Conservation (phyloP, 2,113 vertebrate species). For the Ia io region DNA sequence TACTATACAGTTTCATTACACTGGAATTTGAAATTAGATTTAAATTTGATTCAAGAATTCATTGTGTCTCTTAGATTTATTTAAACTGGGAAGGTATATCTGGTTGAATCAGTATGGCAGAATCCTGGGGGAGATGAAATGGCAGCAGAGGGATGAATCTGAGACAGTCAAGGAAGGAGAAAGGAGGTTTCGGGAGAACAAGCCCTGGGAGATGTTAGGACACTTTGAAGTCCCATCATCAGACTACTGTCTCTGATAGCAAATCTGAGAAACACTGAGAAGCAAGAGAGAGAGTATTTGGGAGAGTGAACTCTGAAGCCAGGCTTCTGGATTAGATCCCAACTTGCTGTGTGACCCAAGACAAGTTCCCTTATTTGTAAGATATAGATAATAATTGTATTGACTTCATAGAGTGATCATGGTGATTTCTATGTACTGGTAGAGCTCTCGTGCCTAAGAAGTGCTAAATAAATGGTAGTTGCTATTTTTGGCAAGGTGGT, state of each 20-base stretch:
- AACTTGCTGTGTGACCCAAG: background rate
- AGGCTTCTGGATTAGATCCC: background rate
- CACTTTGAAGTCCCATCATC: background rate
- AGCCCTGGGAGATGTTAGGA: background rate
- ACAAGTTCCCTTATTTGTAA: background rate
- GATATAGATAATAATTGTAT: background rate
- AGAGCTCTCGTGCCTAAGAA: background rate
- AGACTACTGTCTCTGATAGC: background rate
- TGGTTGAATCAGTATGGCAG: background rate
- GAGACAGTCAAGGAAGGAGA: background rate
- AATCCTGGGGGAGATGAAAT: background rate
- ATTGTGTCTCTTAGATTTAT: background rate
- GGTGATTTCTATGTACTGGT: background rate
- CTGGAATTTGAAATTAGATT: background rate
- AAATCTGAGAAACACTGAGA: background rate
- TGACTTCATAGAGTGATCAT: background rate
- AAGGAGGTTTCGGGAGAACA: background rate
- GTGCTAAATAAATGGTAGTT: background rate
- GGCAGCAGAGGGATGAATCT: background rate
- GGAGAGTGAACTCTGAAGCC: background rate
- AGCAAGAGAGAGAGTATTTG: background rate
- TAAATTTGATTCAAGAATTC: background rate
- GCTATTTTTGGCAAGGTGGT: background rate
- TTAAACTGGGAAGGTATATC: background rate
- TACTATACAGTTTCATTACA: background rate